Percentiles rank a stretch among this genome's conserved stretches.
Conservation (phyloP, 2,113 vertebrate genomes). For the Haemorhous mexicanus region DNA sequence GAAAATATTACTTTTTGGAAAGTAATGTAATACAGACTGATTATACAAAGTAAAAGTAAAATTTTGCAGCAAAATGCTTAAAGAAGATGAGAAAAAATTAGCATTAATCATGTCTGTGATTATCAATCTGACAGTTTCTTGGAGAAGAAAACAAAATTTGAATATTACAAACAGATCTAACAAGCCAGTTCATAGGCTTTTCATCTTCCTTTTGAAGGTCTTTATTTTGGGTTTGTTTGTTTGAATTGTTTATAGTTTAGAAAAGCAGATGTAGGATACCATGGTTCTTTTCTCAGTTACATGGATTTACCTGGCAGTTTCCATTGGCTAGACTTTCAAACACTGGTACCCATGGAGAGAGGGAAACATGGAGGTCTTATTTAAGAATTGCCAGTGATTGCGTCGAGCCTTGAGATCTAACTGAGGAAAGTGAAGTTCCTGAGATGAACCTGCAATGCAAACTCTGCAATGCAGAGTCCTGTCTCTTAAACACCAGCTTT, state of each 20-base stretch:
- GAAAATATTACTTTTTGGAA: background rate
- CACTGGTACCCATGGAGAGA: background rate
- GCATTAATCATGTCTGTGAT: background rate
- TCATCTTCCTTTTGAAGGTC: background rate
- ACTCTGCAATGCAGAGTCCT: background rate
- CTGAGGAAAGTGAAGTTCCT: background rate
- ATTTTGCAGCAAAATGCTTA: background rate
- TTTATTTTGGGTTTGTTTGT: background rate
- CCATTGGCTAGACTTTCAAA: background rate
- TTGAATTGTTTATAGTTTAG: background rate
- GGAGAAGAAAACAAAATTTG: background rate
- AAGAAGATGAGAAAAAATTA: background rate
- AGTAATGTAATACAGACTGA: background rate
- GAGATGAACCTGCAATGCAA: background rate
- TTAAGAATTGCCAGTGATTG: background rate
- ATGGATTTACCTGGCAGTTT: background rate
- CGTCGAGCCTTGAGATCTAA: fast-evolving
- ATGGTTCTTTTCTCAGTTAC: background rate
- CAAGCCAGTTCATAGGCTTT: background rate
- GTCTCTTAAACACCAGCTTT: background rate
- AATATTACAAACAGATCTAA: background rate
- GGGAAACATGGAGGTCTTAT: background rate
- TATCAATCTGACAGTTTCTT: background rate
- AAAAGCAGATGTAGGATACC: background rate
- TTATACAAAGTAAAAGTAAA: background rate